A percentile compares a stretch with the other conserved stretches of the same genome.
phyloP scores from a whole-genome alignment of 2,113 vertebrate genomes.

The Poicephalus meyeri region DNA sequence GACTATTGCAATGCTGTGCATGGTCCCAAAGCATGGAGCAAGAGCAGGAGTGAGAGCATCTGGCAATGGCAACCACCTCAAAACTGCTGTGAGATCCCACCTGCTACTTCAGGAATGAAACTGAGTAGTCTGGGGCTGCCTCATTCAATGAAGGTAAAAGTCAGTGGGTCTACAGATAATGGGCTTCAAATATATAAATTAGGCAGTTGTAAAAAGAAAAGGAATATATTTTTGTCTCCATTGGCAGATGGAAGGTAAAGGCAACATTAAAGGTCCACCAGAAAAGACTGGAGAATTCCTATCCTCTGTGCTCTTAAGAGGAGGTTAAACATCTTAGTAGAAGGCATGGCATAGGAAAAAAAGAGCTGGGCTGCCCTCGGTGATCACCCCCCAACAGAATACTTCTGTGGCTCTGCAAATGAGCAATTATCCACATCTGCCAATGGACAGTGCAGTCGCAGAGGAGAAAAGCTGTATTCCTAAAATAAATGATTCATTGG shows the following conservation, averaged over 20 bases:
- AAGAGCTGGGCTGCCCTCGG: background rate
- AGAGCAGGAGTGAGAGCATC: background rate
- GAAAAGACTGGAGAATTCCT: background rate
- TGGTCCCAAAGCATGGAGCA: accelerated
- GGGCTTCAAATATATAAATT: background rate
- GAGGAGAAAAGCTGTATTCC: background rate
- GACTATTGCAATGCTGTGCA: accelerated
- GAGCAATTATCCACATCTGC: accelerated
- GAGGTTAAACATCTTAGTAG: background rate
- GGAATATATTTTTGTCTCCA: background rate
- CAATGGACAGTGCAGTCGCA: background rate
- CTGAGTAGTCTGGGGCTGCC: accelerated
- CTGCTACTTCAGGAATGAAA: background rate
- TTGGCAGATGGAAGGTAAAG: background rate
- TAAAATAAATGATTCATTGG: background rate
- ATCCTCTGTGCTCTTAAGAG: background rate
- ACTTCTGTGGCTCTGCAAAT: background rate
- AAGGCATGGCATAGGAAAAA: background rate
- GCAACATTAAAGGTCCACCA: accelerated
- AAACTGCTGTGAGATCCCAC: accelerated
- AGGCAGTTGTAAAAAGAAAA: background rate
- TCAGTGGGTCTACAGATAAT: accelerated
- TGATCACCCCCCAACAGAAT: background rate
- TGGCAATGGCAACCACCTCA: background rate
- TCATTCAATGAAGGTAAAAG: background rate